Conservation (phyloP, 2,113 vertebrate species). For the Laticauda laticaudata region DNA sequence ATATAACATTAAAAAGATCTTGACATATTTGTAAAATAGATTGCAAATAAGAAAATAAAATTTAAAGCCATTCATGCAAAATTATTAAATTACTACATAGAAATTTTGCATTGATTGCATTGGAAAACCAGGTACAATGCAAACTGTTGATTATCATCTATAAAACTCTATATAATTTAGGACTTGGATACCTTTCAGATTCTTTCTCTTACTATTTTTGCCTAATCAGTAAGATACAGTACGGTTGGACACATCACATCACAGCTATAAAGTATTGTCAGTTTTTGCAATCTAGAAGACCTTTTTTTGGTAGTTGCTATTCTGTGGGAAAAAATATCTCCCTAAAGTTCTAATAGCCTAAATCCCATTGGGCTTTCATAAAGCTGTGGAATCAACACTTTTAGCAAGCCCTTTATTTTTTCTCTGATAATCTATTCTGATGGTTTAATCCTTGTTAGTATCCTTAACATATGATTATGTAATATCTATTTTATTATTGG, state of each 20-base stretch:
- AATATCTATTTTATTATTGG: background rate
- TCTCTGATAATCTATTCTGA: background rate
- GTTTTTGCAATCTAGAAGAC: background rate
- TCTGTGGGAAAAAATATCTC: background rate
- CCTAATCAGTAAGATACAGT: background rate
- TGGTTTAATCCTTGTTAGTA: background rate
- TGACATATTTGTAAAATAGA: background rate
- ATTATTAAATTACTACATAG: background rate
- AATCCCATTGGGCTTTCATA: background rate
- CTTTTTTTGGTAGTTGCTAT: background rate
- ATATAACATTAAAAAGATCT: background rate
- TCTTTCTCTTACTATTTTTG: background rate
- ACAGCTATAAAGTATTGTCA: background rate
- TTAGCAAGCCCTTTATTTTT: background rate
- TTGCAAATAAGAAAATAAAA: background rate
- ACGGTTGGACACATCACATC: background rate
- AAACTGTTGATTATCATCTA: background rate
- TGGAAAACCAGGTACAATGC: background rate
- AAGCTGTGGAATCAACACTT: background rate
- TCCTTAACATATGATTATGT: background rate
- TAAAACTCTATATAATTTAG: background rate
- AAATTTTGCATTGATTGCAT: background rate
- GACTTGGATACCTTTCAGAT: background rate
- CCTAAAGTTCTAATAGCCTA: background rate
- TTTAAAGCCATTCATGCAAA: background rate